Evolutionary conservation across 2,113 vertebrate species (phyloP), one percentile per base, ranked within the genome.

Genomic region (Falcunculus frontatus): DNA sequence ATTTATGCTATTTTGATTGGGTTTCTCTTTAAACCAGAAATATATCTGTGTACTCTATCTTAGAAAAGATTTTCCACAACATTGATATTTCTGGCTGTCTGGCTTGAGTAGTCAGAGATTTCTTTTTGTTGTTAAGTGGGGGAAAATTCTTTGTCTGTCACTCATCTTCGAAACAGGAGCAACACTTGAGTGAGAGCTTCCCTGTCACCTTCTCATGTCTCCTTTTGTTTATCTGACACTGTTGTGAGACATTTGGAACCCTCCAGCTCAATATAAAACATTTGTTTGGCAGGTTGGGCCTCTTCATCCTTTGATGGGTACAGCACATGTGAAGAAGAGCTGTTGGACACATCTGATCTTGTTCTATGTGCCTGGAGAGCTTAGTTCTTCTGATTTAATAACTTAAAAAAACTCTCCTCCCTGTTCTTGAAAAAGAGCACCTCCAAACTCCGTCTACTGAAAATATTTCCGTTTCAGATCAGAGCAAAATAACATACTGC

Each of bases 211-310:
- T 96, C 70, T 70, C 1, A 17, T 72, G 79, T 94, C 96, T 97
- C 94, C 96, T 93, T 96, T 98, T 97, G 97, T 96, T 97, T 96
- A 96, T 93, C 91, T 97, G 96, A 98, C 91, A 97, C 96, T 8
- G 68, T 94, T 92, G 92, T 92, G 94, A 97, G 93, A 96, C 95
- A 93, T 96, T 97, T 95, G 91, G 96, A 96, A 86, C 93, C 81
- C 90, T 87, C 75, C 78, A 79, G 90, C 91, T 93, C 96, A 91
- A 93, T 95, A 97, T 88, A 97, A 97, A 97, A 97, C 96, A 98
- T 98, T 98, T 98, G 97, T 90, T 96, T 96, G 95, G 95, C 82
- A 94, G 93, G 74, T 69, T 62, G 85, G 93, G 87, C 81, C 52
- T 89, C 81, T 20, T 93, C 81, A 95, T 93, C 85, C 93, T 97